These are phyloP conservation scores for Ichneumon xanthorius DNA, from an alignment of 2,888 invertebrate genomes.

Conservation along the genomic window DNA sequence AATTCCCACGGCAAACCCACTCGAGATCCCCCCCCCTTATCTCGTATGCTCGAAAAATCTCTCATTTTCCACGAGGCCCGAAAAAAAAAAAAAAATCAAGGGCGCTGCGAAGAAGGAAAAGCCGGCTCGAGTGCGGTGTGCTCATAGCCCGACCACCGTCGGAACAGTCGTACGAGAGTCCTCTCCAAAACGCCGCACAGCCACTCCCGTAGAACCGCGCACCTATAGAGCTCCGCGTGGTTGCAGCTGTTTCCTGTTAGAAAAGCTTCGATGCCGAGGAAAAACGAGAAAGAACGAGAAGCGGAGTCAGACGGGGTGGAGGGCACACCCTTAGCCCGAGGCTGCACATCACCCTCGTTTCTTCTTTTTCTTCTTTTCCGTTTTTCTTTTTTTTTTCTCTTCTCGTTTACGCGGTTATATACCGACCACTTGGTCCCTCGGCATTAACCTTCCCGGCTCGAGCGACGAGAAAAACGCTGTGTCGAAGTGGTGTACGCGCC, in stretches of 20 bases:
- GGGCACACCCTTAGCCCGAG: conserved; percentile 46
- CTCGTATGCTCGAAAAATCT: conserved; percentile 40
- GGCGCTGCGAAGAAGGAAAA: conserved; percentile 22
- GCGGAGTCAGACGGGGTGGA: conserved; percentile 10
- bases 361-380: conserved; percentile 31
- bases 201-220: conserved; percentile 11
- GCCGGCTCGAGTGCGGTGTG: background rate
- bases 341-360: conserved; percentile 57
- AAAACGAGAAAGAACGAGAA: conserved; percentile 44
- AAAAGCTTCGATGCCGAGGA: conserved; percentile 70
- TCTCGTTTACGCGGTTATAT: conserved; percentile 47
- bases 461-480: conserved; percentile 4
- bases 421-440: conserved; percentile 44
- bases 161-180: conserved; percentile 55
- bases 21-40: conserved; percentile 6
- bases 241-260: conserved; percentile 81
- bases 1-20: conserved; percentile 26
- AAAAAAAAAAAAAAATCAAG: conserved; percentile 40
- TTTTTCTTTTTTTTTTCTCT: background rate
- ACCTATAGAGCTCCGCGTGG: conserved; percentile 1
- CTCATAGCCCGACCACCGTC: conserved; percentile 53
- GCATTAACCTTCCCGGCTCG: background rate
- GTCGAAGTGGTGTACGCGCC: conserved; percentile 6
- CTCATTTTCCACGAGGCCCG: background rate
- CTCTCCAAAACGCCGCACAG: conserved; percentile 11